Base-by-base conservation (phyloP, 1,140 invertebrate genomes). In the Anoplolepis gracilipes region DNA sequence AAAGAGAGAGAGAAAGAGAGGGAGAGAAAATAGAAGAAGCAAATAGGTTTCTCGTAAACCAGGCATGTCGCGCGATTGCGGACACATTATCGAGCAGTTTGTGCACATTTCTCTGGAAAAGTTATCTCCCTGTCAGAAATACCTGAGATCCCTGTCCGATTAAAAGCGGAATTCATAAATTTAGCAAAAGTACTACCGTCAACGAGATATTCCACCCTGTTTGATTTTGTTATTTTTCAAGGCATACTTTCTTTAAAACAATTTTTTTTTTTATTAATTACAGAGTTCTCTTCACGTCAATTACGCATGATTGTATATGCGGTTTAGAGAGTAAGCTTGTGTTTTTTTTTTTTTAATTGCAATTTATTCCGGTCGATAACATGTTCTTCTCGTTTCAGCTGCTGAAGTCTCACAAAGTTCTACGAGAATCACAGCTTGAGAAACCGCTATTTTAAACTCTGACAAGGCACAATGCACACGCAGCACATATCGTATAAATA, bases 401-500 rank as follows among this genome's bases (percentile, higher is more conserved):
- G 25, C 36, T 65, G 57, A 72, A 72, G 33, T 81, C 49, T 42
- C 65, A 33, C 19, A 16, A 53, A 55, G 19, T 72, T 33, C 69
- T 59, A 42, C 36, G 67, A 57, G 57, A 19, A 53, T 53, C 8
- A 53, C 62, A 39, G 53, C 72, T 72, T 57, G 36, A 59, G 36
- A 36, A 82, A 79, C 62, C 62, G 77, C 62, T 69, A 79, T 79
- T 53, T 53, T 81, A 72, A 73, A 82, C 65, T 53, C 11, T 73
- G 36, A 73, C 49, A 70, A 72, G 33, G 25, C 53, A 62, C 25
- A 72, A 59, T 46, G 33, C 36, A 25, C 16, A 59, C n/a, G 53
- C 46, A 19, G n/a, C 30, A 28, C 10, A 25, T 13, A 7, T 22
- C 28, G 42, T 67, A 79, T 36, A 78, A 78, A 78, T 77, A 64